Conservation (phyloP, 2,113 vertebrate species). For the Sphyrna mokarran region DNA sequence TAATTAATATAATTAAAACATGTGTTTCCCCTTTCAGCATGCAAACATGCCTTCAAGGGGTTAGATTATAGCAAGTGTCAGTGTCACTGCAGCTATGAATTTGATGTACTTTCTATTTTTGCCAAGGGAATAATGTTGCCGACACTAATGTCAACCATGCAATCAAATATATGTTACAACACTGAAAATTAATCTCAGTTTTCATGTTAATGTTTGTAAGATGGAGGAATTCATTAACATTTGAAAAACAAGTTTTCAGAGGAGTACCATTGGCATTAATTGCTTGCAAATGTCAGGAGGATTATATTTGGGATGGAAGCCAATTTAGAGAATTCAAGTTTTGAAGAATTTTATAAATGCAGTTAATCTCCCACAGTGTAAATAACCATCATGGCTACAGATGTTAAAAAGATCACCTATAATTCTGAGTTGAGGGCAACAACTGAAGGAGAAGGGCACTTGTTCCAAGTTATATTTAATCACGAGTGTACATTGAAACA, state of each 20-base stretch:
- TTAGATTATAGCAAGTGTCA: neutral
- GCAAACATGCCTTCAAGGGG: neutral
- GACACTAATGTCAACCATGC: neutral
- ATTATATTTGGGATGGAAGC: neutral
- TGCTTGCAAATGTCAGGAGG: neutral
- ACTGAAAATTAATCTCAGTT: neutral
- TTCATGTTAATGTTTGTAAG: slow-evolving; percentile 12
- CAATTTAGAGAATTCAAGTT: neutral
- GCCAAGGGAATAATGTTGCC: neutral
- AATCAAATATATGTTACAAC: neutral
- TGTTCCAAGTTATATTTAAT: neutral
- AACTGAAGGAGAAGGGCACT: neutral
- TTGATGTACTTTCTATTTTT: neutral
- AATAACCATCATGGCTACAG: neutral
- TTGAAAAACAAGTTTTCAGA: neutral
- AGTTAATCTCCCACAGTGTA: neutral
- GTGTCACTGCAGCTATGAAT: neutral
- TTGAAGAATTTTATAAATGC: slow-evolving; percentile 7
- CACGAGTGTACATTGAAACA: neutral
- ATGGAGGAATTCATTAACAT: slow-evolving; percentile 24
- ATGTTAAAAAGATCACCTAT: neutral
- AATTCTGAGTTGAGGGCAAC: neutral
- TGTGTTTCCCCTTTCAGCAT: neutral
- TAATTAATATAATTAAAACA: neutral
- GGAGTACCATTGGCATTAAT: neutral